phyloP scores from a whole-genome alignment of 2,888 invertebrate species.

The Octonoba sinensis region DNA sequence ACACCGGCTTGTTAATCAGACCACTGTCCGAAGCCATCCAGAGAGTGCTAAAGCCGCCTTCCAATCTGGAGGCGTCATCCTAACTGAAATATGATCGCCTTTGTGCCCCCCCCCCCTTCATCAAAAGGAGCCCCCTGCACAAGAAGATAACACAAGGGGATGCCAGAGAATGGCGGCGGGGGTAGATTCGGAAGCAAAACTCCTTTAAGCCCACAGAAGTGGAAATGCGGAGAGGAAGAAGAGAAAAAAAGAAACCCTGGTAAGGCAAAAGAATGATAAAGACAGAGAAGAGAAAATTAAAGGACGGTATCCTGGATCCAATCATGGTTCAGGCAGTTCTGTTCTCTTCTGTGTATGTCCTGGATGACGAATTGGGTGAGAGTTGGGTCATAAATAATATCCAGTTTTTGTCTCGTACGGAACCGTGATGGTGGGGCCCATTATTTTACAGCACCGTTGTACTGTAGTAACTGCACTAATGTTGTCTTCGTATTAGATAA shows the following conservation, averaged over 20 bases:
- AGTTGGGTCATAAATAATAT: constrained; percentile 61
- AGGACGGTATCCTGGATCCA: constrained; percentile 58
- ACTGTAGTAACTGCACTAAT: no score
- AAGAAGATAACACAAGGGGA: constrained; percentile 43
- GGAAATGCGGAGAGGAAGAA: constrained; percentile 37
- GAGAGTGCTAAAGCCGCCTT: constrained; percentile 59
- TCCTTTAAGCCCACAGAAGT: constrained; percentile 60
- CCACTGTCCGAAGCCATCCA: constrained; percentile 49
- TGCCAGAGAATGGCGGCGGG: constrained; percentile 15
- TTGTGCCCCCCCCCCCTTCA: constrained; percentile 25
- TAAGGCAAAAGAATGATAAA: constrained; percentile 49
- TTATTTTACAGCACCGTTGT: constrained; percentile 49
- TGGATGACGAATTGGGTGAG: constrained; percentile 61
- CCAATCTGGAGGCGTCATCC: constrained; percentile 63
- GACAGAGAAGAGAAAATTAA: constrained; percentile 63
- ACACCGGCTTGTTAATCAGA: constrained; percentile 50
- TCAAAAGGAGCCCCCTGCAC: constrained; percentile 43
- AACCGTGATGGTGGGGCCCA: constrained; percentile 39
- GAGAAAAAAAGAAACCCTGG: constrained; percentile 6
- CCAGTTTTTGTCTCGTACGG: constrained; percentile 54
- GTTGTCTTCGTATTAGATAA: no score
- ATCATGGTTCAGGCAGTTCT: constrained; percentile 52
- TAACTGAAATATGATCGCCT: constrained; percentile 61
- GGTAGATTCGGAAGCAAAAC: constrained; percentile 48
- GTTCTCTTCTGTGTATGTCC: constrained; percentile 58